These are phyloP conservation scores for Drosophila miranda DNA, from an alignment of 1,140 invertebrate species.

Conservation along the genomic window DNA sequence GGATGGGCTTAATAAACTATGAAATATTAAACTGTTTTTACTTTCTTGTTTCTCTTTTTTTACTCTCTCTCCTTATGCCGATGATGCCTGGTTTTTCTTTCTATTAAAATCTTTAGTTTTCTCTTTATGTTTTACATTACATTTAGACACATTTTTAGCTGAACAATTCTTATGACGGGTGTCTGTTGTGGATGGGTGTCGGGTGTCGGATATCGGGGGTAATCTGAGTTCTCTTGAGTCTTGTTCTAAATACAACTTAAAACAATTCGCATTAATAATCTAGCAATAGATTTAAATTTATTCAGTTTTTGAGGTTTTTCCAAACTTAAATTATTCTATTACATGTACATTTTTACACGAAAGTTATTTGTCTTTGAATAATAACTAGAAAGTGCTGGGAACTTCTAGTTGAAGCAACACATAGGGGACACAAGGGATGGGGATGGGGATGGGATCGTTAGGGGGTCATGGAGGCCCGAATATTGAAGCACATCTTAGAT, in stretches of 20 bases:
- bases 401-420: conserved; percentile 35
- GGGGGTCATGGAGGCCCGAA: conserved; percentile 42
- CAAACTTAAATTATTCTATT: conserved; percentile 80
- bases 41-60: conserved; percentile 27
- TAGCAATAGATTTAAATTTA: conserved; percentile 57
- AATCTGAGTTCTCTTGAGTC: conserved; percentile 40
- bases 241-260: conserved; percentile 60
- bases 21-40: conserved; percentile 73
- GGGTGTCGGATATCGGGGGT: conserved; percentile 15
- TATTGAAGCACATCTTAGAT: conserved; percentile 42
- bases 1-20: conserved; percentile 79
- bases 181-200: conserved; percentile 3
- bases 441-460: conserved; percentile 3
- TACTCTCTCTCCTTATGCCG: conserved; percentile 32
- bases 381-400: conserved; percentile 70
- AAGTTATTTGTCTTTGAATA: conserved; percentile 79
- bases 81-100: conserved; percentile 55
- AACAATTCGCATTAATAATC: conserved; percentile 57
- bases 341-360: conserved; percentile 74
- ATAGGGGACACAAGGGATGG: conserved; percentile 12
- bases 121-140: conserved; percentile 65
- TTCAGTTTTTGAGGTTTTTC: conserved; percentile 57
- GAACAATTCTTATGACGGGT: conserved; percentile 68
- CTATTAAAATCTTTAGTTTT: conserved; percentile 68
- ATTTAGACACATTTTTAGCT: conserved; percentile 76